phyloP scores from a whole-genome alignment of 2,797 vertebrate species.

The Setipinna tenuifilis region DNA sequence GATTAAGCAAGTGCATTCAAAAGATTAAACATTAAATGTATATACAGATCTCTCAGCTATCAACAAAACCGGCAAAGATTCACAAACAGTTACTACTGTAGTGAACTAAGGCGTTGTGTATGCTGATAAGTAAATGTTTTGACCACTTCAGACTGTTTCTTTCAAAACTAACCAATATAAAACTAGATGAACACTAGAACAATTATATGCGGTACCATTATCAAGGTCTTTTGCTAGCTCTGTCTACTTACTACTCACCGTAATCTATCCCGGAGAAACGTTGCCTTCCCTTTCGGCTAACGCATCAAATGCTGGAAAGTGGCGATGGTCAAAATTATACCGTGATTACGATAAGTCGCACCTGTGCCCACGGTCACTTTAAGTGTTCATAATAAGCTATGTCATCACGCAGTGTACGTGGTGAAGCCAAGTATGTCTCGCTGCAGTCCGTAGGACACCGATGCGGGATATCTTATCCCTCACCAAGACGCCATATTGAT shows the following conservation, averaged over 20 bases:
- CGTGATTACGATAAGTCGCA: neutral
- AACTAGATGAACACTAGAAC: neutral
- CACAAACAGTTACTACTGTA: no score
- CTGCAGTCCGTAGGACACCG: no score
- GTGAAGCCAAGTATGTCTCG: no score
- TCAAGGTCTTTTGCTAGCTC: neutral
- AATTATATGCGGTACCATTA: neutral
- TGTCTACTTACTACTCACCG: neutral
- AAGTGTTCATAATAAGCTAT: neutral
- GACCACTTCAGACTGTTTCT: no score
- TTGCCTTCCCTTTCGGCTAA: neutral
- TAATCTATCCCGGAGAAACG: neutral
- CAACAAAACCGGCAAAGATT: no score
- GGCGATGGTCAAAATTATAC: neutral
- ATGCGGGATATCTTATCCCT: no score
- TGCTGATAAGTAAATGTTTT: no score
- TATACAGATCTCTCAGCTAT: no score
- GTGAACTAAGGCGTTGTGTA: no score
- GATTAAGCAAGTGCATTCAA: no score
- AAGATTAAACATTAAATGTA: no score
- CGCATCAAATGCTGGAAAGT: neutral
- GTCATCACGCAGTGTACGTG: neutral
- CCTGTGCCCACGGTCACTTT: neutral
- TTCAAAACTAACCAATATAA: neutral
- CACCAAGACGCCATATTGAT: no score